Evolutionary conservation across 1,140 invertebrate genomes (phyloP).

Genomic region (Trachymyrmex septentrionalis): DNA sequence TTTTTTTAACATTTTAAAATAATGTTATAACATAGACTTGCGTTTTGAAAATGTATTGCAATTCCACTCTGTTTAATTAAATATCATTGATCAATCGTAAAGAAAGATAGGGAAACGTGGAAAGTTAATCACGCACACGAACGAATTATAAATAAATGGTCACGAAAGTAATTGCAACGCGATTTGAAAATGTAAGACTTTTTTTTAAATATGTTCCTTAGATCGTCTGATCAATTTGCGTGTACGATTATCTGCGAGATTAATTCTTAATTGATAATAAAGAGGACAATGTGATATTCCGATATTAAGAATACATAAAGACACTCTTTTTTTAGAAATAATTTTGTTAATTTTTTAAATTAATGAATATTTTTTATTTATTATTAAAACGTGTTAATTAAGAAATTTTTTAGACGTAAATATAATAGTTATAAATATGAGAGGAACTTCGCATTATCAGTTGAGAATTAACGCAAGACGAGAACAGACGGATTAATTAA

Average conservation of each 20-base stretch:
- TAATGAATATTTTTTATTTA: background rate
- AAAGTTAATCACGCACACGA: constrained; percentile 61
- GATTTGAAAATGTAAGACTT: constrained; percentile 5
- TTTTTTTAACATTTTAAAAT: constrained; percentile 14
- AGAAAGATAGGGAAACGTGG: background rate
- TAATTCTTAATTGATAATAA: constrained; percentile 8
- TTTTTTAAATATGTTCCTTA: background rate
- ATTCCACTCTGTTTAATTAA: background rate
- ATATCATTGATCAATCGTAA: background rate
- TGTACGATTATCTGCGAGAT: constrained; percentile 41
- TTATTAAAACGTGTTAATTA: background rate
- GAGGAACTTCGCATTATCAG: background rate
- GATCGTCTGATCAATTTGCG: constrained; percentile 42
- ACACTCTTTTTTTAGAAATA: background rate
- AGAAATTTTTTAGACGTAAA: background rate
- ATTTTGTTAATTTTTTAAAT: background rate
- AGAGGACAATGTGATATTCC: background rate
- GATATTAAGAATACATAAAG: background rate
- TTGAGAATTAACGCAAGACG: constrained; percentile 21
- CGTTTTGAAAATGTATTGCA: background rate
- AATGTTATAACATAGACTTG: background rate
- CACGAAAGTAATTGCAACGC: constrained; percentile 4
- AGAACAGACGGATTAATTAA: constrained; percentile 21
- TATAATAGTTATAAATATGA: background rate
- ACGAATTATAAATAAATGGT: constrained; percentile 21